These are phyloP conservation scores for Nasonia giraulti DNA, from an alignment of 1,140 invertebrate species.

Conservation along the genomic window DNA sequence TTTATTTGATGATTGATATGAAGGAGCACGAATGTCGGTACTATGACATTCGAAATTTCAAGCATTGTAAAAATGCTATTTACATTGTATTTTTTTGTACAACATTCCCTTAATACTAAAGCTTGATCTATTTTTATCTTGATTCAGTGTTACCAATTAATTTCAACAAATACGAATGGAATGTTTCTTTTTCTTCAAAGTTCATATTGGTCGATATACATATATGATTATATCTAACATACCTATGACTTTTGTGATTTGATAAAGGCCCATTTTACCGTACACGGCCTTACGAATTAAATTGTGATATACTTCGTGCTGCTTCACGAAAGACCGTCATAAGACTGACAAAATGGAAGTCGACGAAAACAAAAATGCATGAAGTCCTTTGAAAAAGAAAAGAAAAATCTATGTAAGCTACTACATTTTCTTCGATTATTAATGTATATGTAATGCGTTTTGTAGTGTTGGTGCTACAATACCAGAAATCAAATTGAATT, in stretches of 20 bases:
- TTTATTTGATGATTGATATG: constrained; percentile 26
- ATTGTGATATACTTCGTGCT: constrained; percentile 53
- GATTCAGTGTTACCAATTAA: not conserved
- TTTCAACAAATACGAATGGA: constrained; percentile 3
- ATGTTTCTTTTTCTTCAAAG: constrained; percentile 6
- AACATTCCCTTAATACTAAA: constrained; percentile 38
- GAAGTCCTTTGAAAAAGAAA: constrained; percentile 41
- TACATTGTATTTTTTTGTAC: constrained; percentile 36
- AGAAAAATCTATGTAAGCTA: constrained; percentile 46
- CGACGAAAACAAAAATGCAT: constrained; percentile 40
- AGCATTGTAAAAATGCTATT: constrained; percentile 31
- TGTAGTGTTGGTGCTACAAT: constrained; percentile 26
- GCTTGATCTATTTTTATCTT: not conserved
- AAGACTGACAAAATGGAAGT: constrained; percentile 53
- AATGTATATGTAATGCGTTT: constrained; percentile 5
- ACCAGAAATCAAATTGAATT: constrained; percentile 7
- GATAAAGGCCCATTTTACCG: constrained; percentile 34
- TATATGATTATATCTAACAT: constrained; percentile 36
- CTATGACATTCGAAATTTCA: constrained; percentile 20
- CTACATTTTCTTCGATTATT: constrained; percentile 14
- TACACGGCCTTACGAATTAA: constrained; percentile 48
- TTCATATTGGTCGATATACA: not conserved
- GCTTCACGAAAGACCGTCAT: constrained; percentile 46
- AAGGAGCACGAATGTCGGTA: constrained; percentile 31
- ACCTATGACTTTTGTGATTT: constrained; percentile 49